These are phyloP conservation scores for Ornithoptera alexandrae DNA, from an alignment of 2,888 invertebrate species.

Conservation along the genomic window DNA sequence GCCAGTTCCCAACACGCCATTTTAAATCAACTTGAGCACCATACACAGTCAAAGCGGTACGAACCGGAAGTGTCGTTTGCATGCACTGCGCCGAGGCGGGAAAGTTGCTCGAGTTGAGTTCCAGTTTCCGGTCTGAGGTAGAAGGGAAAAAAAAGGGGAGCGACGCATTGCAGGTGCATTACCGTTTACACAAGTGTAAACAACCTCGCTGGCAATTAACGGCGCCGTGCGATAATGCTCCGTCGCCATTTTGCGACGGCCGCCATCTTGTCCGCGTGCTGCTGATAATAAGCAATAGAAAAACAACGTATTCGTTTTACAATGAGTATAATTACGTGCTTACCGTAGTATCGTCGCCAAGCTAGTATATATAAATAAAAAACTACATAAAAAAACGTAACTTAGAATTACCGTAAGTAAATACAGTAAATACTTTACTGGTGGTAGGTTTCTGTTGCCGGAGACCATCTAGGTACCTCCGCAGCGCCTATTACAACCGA, in stretches of 20 bases:
- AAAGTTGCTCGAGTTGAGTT: constrained; percentile 9
- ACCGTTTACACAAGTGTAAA: constrained; percentile 28
- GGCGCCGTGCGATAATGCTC: constrained; percentile 7
- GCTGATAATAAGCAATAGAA: not conserved
- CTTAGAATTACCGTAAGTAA: too few relatives aligned
- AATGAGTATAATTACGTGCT: too few relatives aligned
- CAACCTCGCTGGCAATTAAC: constrained; percentile 24
- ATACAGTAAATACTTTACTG: too few relatives aligned
- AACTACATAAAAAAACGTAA: too few relatives aligned
- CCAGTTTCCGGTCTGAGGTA: constrained; percentile 15
- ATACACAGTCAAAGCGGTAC: constrained; percentile 1
- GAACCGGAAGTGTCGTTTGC: constrained; percentile 11
- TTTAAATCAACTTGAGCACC: constrained; percentile 1
- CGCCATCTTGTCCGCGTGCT: not conserved
- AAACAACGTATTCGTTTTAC: not conserved
- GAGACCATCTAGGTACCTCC: too few relatives aligned
- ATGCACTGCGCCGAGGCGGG: constrained; percentile 13
- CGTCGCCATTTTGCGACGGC: constrained; percentile 8
- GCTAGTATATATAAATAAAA: too few relatives aligned
- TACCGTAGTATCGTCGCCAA: too few relatives aligned
- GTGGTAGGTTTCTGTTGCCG: too few relatives aligned
- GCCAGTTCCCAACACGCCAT: not conserved
- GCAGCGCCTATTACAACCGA: too few relatives aligned
- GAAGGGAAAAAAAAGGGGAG: constrained; percentile 14
- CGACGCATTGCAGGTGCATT: constrained; percentile 24